phyloP scores from a whole-genome alignment of 2,797 vertebrate species.

The Sebastiscus tertius region DNA sequence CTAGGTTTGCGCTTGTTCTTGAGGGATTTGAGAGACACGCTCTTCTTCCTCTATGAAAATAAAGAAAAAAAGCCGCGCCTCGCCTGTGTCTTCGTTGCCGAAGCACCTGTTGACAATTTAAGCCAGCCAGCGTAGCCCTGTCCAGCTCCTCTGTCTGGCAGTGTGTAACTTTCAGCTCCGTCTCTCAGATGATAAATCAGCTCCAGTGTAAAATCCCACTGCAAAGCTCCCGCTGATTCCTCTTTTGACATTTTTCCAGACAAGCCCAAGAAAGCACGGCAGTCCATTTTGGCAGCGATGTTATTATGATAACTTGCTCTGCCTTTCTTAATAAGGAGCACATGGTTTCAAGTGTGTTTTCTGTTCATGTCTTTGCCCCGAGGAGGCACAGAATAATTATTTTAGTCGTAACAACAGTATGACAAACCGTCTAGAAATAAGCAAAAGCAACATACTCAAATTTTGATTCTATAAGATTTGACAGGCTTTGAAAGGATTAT shows the following conservation, averaged over 20 bases:
- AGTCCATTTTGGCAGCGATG: slow-evolving; percentile 23
- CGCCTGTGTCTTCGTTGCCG: background rate
- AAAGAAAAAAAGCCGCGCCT: background rate
- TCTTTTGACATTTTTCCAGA: slow-evolving; percentile 48
- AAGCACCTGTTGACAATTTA: slow-evolving; percentile 61
- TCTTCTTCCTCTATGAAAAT: slow-evolving; percentile 8
- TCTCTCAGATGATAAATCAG: slow-evolving; percentile 60
- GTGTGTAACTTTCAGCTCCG: slow-evolving; percentile 21
- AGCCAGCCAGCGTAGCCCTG: slow-evolving; percentile 3
- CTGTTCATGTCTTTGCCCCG: background rate
- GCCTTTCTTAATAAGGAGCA: slow-evolving; percentile 52
- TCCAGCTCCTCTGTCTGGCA: slow-evolving; percentile 45
- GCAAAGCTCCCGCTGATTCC: slow-evolving; percentile 37
- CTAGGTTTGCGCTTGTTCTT: slow-evolving; percentile 1
- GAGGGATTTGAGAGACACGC: slow-evolving; percentile 12
- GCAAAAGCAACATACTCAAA: too few relatives aligned
- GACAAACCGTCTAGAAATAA: background rate
- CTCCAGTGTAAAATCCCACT: slow-evolving; percentile 30
- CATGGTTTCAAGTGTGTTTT: slow-evolving; percentile 36
- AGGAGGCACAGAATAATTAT: background rate
- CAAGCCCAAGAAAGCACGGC: slow-evolving; percentile 19
- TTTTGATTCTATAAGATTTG: slow-evolving; percentile 14
- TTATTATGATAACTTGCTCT: slow-evolving; percentile 39
- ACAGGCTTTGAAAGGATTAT: slow-evolving; percentile 23
- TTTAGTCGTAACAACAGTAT: background rate